A percentile compares a stretch with the other conserved stretches of the same genome.
phyloP scores from a whole-genome alignment of 2,113 vertebrate genomes.

The Felis catus region DNA sequence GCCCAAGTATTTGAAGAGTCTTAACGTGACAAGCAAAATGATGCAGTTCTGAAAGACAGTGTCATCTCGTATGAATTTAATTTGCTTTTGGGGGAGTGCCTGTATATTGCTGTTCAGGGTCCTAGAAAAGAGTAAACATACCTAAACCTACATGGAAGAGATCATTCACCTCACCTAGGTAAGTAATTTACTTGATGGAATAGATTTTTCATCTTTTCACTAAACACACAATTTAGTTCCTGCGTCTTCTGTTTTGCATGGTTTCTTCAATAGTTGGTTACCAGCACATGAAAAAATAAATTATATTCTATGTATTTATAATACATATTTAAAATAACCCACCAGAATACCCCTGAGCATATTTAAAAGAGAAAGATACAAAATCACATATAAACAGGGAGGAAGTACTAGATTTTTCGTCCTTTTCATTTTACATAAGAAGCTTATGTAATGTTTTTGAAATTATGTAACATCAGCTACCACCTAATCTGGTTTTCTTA shows the following conservation, averaged over 20 bases:
- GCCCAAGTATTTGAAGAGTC: background rate
- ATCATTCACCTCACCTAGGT: background rate
- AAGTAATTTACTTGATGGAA: constrained; percentile 16
- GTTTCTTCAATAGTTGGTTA: background rate
- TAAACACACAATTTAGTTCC: background rate
- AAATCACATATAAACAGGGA: background rate
- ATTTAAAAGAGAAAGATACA: background rate
- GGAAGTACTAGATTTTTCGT: background rate
- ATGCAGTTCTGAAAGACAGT: background rate
- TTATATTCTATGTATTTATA: background rate
- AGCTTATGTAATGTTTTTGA: background rate
- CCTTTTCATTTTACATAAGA: background rate
- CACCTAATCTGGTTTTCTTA: background rate
- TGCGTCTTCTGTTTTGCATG: background rate
- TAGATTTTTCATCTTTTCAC: background rate
- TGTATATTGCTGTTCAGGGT: background rate
- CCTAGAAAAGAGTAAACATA: background rate
- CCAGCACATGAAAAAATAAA: background rate
- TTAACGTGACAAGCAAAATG: background rate
- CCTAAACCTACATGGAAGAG: background rate
- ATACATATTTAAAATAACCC: background rate
- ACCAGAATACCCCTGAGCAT: background rate
- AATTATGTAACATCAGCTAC: background rate
- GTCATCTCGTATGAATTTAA: background rate
- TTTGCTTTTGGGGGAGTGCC: background rate